Conservation (phyloP, 2,113 vertebrate species). For the Indicator indicator region DNA sequence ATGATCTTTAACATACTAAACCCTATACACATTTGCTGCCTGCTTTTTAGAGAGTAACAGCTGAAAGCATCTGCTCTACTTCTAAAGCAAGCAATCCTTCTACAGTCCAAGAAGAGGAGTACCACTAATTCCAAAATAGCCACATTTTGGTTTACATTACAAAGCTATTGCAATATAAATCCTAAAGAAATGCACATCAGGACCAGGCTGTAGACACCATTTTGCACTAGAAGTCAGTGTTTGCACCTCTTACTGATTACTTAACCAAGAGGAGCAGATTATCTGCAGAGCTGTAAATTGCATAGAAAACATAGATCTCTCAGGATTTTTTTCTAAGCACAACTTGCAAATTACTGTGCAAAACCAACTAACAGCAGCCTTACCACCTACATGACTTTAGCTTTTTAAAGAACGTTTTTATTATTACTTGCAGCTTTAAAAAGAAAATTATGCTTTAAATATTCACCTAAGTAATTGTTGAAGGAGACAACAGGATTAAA, state of each 20-base stretch:
- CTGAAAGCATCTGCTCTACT: not conserved
- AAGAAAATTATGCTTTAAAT: not conserved
- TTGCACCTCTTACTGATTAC: not conserved
- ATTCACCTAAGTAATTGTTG: not conserved
- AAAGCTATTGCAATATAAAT: not conserved
- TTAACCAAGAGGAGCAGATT: not conserved
- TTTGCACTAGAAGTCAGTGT: not conserved
- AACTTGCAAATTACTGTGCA: not conserved
- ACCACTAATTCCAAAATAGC: not conserved
- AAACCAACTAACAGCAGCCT: not conserved
- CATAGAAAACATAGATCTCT: not conserved
- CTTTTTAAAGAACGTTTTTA: not conserved
- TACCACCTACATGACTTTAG: not conserved
- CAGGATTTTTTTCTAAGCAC: not conserved
- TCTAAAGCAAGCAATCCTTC: not conserved
- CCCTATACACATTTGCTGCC: not conserved
- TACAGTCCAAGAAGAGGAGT: not conserved
- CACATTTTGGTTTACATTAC: not conserved
- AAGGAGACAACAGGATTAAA: not conserved
- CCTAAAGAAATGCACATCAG: not conserved
- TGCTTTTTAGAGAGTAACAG: not conserved
- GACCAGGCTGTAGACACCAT: not conserved
- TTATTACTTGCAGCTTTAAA: not conserved
- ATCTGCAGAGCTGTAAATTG: not conserved
- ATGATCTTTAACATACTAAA: not conserved